phyloP scores from a whole-genome alignment of 2,113 vertebrate genomes.

The Scopus umbretta region DNA sequence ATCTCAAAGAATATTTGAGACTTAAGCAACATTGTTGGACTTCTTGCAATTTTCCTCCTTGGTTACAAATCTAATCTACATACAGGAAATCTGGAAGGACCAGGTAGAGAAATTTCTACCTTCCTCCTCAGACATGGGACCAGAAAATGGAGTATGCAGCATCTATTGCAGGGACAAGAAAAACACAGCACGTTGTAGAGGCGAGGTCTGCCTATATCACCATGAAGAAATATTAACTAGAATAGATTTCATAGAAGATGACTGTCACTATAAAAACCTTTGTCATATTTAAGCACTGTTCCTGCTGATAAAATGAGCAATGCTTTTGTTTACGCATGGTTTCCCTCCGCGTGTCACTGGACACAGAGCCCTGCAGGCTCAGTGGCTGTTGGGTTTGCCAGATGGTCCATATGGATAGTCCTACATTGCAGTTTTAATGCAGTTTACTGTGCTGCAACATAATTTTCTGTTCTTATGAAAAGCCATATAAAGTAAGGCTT shows the following conservation, averaged over 20 bases:
- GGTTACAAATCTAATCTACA: not conserved
- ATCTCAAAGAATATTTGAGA: not conserved
- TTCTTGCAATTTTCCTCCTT: not conserved
- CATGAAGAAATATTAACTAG: not conserved
- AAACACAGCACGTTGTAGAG: not conserved
- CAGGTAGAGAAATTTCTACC: not conserved
- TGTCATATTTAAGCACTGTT: not conserved
- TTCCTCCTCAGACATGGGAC: not conserved
- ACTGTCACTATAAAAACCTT: not conserved
- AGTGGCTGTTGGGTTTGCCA: not conserved
- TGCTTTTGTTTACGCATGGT: not conserved
- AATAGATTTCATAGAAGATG: not conserved
- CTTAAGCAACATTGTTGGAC: not conserved
- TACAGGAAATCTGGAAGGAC: not conserved
- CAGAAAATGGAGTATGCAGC: not conserved
- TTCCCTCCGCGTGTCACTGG: not conserved
- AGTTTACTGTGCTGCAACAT: not conserved
- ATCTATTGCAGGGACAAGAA: not conserved
- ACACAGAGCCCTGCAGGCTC: not conserved
- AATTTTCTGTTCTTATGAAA: not conserved
- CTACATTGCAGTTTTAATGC: not conserved
- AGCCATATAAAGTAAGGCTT: not conserved
- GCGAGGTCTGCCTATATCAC: not conserved
- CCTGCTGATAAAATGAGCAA: not conserved
- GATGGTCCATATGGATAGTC: not conserved